Conservation (phyloP, 2,797 vertebrate species). For the Hypotaenidia okinawae region DNA sequence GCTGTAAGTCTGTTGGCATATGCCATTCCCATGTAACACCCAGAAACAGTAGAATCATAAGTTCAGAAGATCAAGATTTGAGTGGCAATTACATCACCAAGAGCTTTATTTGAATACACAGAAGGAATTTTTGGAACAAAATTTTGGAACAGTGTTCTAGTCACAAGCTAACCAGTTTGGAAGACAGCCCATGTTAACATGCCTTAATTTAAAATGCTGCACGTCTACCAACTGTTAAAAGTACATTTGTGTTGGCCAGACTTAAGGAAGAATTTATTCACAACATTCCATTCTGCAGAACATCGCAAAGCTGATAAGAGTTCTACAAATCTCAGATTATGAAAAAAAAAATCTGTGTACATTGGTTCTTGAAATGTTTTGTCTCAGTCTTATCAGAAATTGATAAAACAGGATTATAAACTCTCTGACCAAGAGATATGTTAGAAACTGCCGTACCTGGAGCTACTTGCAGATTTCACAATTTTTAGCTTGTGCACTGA, state of each 20-base stretch:
- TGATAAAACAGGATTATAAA: neutral
- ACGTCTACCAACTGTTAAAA: slow-evolving; percentile 15
- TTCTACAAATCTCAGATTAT: neutral
- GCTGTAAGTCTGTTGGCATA: neutral
- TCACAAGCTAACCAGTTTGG: slow-evolving; percentile 21
- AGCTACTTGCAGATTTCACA: neutral
- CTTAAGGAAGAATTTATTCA: slow-evolving; percentile 39
- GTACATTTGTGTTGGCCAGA: slow-evolving; percentile 40
- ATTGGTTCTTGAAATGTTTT: neutral
- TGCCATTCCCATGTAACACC: neutral
- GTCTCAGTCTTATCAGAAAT: neutral
- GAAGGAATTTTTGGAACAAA: slow-evolving; percentile 7
- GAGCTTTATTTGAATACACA: neutral
- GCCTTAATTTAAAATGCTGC: slow-evolving; percentile 28
- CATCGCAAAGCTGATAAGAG: accelerated
- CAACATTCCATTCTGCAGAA: neutral
- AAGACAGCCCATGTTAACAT: slow-evolving; percentile 28
- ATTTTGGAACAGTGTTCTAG: neutral
- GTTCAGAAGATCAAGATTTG: neutral
- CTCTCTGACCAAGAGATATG: neutral
- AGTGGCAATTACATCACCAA: neutral
- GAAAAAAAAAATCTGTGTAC: neutral
- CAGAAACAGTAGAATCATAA: neutral
- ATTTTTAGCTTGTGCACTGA: neutral
- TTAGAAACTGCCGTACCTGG: neutral